Conservation (phyloP, 2,888 invertebrate species). For the Loripinus fragilis region DNA sequence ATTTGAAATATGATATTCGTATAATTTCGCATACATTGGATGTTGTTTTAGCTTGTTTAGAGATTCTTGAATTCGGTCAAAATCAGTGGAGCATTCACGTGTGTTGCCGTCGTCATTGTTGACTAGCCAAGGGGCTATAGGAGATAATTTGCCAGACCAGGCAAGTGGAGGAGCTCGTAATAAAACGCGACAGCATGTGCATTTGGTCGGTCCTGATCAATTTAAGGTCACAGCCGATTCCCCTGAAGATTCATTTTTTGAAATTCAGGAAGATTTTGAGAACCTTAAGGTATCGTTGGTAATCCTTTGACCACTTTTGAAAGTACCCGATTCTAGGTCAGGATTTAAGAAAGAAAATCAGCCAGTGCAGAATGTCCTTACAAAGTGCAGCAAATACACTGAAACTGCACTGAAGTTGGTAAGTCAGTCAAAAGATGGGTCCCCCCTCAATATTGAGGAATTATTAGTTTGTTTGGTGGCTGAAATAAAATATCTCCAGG, state of each 20-base stretch:
- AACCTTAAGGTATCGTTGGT: neutral
- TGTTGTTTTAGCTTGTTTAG: neutral
- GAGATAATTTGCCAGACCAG: neutral
- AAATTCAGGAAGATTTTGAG: neutral
- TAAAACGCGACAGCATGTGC: neutral
- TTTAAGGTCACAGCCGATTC: neutral
- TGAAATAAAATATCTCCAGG: neutral
- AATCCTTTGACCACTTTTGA: neutral
- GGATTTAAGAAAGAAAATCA: neutral
- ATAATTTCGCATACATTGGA: neutral
- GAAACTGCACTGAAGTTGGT: neutral
- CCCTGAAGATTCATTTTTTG: neutral
- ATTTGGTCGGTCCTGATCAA: neutral
- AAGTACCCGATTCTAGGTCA: neutral
- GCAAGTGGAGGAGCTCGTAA: neutral
- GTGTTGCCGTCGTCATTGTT: too few relatives aligned
- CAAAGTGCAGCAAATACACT: neutral
- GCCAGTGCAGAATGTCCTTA: neutral
- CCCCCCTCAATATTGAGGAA: neutral
- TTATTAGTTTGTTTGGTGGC: neutral
- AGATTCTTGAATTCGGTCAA: neutral
- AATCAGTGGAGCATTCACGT: neutral
- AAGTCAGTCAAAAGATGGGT: neutral
- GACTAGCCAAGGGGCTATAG: too few relatives aligned
- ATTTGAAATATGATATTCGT: too few relatives aligned